Conservation (phyloP, 2,113 vertebrate species). For the Monopterus albus region DNA sequence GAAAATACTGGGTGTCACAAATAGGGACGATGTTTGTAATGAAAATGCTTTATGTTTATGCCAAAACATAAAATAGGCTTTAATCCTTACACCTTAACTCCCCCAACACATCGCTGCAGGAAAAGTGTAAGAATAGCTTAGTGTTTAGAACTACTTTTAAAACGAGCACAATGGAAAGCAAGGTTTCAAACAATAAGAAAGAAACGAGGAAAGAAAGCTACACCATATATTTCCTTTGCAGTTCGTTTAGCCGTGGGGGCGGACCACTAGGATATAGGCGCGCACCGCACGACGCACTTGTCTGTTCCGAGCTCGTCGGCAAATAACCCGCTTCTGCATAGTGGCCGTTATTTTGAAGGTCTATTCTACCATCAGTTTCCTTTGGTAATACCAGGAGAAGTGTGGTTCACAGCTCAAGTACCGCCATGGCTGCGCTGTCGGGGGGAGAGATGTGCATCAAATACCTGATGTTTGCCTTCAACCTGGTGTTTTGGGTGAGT, state of each 20-base stretch:
- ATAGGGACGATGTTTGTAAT: too few relatives aligned
- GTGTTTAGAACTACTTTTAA: too few relatives aligned
- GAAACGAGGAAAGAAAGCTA: not conserved
- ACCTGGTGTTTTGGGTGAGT: conserved; percentile 97
- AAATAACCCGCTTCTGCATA: conserved; percentile 59
- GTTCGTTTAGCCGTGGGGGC: conserved; percentile 61
- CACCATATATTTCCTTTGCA: not conserved
- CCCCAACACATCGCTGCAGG: not conserved
- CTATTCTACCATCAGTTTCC: not conserved
- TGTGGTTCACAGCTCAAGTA: not conserved
- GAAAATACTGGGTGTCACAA: not conserved
- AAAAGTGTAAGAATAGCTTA: not conserved
- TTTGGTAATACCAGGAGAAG: not conserved
- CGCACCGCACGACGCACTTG: conserved; percentile 60
- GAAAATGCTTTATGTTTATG: too few relatives aligned
- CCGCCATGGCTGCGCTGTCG: conserved; percentile 85
- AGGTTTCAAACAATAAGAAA: not conserved
- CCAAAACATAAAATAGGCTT: too few relatives aligned
- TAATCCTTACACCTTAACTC: too few relatives aligned
- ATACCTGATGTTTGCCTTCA: conserved; percentile 94
- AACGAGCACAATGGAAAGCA: not conserved
- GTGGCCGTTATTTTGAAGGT: conserved; percentile 41
- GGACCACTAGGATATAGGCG: conserved; percentile 67
- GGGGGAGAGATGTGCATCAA: conserved; percentile 95
- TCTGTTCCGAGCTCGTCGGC: conserved; percentile 52